Percentiles rank a stretch among this genome's conserved stretches.
These are phyloP conservation scores for Megastigmus dorsalis DNA, from an alignment of 2,888 invertebrate genomes.

Conservation along the genomic window DNA sequence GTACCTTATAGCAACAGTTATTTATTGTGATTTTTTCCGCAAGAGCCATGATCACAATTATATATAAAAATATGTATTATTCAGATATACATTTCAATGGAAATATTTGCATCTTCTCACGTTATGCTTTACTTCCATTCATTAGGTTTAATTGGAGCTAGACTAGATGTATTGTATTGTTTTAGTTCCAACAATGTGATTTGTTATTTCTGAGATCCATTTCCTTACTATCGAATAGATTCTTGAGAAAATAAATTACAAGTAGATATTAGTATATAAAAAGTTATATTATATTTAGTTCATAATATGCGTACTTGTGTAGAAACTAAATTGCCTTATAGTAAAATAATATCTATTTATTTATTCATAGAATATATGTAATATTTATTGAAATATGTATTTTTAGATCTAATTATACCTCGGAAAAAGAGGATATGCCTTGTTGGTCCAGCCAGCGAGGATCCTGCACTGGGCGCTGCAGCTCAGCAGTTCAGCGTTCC, in stretches of 20 bases:
- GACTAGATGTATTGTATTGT: conserved; percentile 4
- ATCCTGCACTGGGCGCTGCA: conserved; percentile 76
- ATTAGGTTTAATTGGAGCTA: conserved; percentile 12
- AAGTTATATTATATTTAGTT: no score
- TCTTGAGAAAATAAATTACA: no score
- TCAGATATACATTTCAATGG: conserved; percentile 2
- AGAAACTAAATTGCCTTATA: no score
- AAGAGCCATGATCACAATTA: no score
- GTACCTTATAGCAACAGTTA: conserved; percentile 3
- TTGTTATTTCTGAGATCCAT: not conserved
- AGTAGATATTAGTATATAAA: no score
- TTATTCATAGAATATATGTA: no score
- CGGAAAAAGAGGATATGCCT: conserved; percentile 80
- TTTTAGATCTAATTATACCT: conserved; percentile 70
- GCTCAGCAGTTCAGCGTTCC: conserved; percentile 81
- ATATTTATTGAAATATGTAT: conserved; percentile 32
- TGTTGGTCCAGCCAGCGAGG: conserved; percentile 77
- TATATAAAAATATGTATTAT: no score
- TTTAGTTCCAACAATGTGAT: conserved; percentile 13
- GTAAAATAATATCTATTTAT: no score
- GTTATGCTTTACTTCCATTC: conserved; percentile 19
- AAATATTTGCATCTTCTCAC: conserved; percentile 25
- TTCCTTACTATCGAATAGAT: not conserved
- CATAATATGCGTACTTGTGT: no score
- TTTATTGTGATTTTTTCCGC: no score